A percentile compares a stretch with the other conserved stretches of the same genome.
Evolutionary conservation across 2,888 invertebrate genomes (phyloP).

Genomic region (Aspidiotus destructor): DNA sequence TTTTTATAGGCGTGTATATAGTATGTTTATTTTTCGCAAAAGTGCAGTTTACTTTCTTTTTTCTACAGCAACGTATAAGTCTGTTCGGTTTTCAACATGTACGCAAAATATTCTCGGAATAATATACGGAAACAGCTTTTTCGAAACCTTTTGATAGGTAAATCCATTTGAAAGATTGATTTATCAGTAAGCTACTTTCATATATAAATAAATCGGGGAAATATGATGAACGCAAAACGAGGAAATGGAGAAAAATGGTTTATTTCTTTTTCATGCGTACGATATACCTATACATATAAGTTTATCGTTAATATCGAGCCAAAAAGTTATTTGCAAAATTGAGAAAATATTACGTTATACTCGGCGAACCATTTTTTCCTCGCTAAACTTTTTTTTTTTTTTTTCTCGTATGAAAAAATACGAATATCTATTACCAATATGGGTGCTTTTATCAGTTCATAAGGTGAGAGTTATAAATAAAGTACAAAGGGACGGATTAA

Average conservation of each 20-base stretch:
- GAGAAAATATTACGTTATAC: slow-evolving; percentile 18
- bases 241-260: slow-evolving; percentile 5
- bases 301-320: slow-evolving; percentile 27
- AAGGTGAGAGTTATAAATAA: not conserved
- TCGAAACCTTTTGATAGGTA: slow-evolving; percentile 30
- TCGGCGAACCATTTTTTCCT: not conserved
- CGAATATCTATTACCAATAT: slow-evolving; percentile 6
- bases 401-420: not conserved
- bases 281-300: not conserved
- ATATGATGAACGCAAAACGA: too few relatives aligned
- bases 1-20: slow-evolving; percentile 5
- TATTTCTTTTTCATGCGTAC: slow-evolving; percentile 8
- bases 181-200: slow-evolving; percentile 28
- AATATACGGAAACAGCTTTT: slow-evolving; percentile 26
- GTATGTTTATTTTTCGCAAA: too few relatives aligned
- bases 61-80: not conserved
- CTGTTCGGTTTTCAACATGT: slow-evolving; percentile 5
- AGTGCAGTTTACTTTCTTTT: not conserved
- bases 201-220: slow-evolving; percentile 2
- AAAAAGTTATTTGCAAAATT: slow-evolving; percentile 31
- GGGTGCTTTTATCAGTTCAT: slow-evolving; percentile 13
- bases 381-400: not conserved
- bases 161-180: slow-evolving; percentile 32
- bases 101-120: slow-evolving; percentile 23
- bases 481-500: too few relatives aligned